phyloP scores from a whole-genome alignment of 2,113 vertebrate genomes.

The Sphaerodactylus townsendi region DNA sequence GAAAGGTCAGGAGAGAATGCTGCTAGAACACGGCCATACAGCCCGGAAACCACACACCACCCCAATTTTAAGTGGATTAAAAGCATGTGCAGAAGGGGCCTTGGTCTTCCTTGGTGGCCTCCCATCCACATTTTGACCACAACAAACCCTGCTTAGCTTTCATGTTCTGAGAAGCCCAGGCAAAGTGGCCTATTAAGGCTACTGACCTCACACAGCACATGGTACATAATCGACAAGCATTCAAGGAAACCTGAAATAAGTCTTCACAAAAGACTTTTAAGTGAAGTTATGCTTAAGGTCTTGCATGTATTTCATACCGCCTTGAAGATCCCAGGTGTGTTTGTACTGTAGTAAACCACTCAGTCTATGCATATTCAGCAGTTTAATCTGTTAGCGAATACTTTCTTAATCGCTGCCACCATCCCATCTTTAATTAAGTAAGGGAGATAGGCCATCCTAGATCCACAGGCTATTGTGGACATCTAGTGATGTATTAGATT shows the following conservation, averaged over 20 bases:
- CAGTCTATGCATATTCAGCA: neutral
- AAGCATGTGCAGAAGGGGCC: no score
- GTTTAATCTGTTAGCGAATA: neutral
- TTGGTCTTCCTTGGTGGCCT: no score
- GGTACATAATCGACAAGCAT: neutral
- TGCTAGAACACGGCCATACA: no score
- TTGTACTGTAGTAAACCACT: neutral
- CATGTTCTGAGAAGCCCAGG: no score
- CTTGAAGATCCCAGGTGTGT: slow-evolving; percentile 14
- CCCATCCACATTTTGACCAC: no score
- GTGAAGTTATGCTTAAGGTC: slow-evolving; percentile 12
- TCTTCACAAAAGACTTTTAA: slow-evolving; percentile 29
- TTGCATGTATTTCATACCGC: slow-evolving; percentile 29
- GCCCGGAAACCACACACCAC: no score
- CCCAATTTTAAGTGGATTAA: no score
- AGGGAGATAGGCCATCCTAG: neutral
- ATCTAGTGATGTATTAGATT: no score
- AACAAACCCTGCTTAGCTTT: no score
- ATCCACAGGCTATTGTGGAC: neutral
- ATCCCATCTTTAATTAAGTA: neutral
- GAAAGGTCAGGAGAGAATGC: no score
- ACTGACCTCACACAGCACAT: neutral
- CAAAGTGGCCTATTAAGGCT: no score
- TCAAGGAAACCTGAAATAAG: neutral
- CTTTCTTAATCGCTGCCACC: neutral